Percentiles rank a stretch among this genome's conserved stretches.
These are phyloP conservation scores for Pristionchus arcanus DNA, from an alignment of 2,888 invertebrate species.

Conservation along the genomic window DNA sequence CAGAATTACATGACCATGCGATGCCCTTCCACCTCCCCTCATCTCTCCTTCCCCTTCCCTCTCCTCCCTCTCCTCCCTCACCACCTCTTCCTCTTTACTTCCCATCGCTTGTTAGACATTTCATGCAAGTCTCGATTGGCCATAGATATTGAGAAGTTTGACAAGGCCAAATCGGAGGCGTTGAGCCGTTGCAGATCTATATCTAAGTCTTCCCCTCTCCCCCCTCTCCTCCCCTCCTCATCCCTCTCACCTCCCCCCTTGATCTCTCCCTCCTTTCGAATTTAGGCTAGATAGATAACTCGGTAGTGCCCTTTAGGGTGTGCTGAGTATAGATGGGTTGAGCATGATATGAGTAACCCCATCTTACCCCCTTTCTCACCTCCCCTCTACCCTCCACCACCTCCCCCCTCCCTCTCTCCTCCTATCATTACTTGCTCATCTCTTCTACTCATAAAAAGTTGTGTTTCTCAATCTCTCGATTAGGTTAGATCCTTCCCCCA, in stretches of 20 bases:
- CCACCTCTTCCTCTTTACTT: neutral
- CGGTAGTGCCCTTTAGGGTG: conserved; percentile 39
- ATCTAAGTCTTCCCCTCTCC: neutral
- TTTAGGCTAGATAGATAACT: conserved; percentile 42
- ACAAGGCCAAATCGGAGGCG: conserved; percentile 51
- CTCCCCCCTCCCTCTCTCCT: conserved; percentile 11
- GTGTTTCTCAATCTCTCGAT: conserved; percentile 12
- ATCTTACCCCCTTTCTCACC: neutral
- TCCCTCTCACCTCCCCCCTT: neutral
- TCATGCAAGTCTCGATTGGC: conserved; percentile 18
- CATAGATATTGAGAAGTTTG: conserved; percentile 43
- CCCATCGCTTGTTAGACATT: neutral
- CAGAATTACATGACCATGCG: neutral
- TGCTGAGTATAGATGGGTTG: neutral
- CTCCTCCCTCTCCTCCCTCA: neutral
- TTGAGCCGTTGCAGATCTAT: conserved; percentile 37
- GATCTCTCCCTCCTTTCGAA: neutral
- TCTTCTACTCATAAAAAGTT: neutral
- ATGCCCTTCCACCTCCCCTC: neutral
- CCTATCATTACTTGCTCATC: neutral
- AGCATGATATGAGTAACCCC: conserved; percentile 37
- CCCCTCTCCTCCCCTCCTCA: neutral
- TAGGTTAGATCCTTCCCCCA: conserved; percentile 12
- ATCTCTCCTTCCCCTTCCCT: neutral
- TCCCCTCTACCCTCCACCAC: neutral